phyloP scores from a whole-genome alignment of 2,888 invertebrate species.

The Bugula neritina region DNA sequence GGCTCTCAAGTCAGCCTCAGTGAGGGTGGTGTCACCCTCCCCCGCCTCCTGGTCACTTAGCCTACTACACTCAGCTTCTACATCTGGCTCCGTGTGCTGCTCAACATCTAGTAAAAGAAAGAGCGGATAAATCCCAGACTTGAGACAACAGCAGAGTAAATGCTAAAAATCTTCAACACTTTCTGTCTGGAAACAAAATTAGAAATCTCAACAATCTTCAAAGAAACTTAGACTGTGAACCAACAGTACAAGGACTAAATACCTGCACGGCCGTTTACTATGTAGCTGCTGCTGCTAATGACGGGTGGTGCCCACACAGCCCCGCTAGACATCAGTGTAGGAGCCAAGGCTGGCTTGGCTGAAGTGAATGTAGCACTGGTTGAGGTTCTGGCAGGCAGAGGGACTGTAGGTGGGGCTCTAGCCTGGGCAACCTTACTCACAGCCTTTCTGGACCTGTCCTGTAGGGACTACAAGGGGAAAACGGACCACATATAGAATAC shows the following conservation, averaged over 20 bases:
- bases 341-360: neutral
- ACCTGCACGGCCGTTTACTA: neutral
- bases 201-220: too few relatives aligned
- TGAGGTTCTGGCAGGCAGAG: neutral
- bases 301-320: conserved; percentile 14
- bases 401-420: neutral
- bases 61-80: neutral
- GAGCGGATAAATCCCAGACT: neutral
- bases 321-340: neutral
- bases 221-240: too few relatives aligned
- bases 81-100: neutral
- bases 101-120: too few relatives aligned
- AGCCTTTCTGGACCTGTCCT: conserved; percentile 4
- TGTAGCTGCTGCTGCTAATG: conserved; percentile 3
- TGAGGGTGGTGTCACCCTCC: conserved; percentile 25
- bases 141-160: too few relatives aligned
- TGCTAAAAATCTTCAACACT: too few relatives aligned
- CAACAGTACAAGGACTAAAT: too few relatives aligned
- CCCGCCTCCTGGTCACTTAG: neutral
- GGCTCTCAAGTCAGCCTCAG: conserved; percentile 16
- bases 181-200: too few relatives aligned
- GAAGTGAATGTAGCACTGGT: neutral
- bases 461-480: neutral
- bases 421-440: neutral
- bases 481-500: too few relatives aligned